These are phyloP conservation scores for Exaiptasia diaphana DNA, from an alignment of 64 coral and sea anemone genomes.

Conservation along the genomic window DNA sequence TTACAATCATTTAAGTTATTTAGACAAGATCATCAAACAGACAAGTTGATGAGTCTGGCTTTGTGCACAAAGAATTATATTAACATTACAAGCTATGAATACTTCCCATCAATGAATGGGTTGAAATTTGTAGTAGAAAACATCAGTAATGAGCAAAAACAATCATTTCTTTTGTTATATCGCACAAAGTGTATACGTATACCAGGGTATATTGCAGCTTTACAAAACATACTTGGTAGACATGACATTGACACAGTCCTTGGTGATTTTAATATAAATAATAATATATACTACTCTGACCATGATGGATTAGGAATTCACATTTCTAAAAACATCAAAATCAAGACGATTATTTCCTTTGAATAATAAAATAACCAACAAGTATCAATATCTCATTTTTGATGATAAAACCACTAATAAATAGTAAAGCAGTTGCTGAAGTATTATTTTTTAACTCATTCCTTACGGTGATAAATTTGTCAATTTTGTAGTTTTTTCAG, in stretches of 20 bases:
- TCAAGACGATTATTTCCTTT: too few relatives aligned
- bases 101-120: constrained; percentile 39
- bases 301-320: too few relatives aligned
- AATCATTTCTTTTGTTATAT: constrained; percentile 42
- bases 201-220: constrained; percentile 1
- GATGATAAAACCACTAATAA: too few relatives aligned
- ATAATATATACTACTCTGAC: neutral
- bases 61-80: constrained; percentile 19
- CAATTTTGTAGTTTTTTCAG: too few relatives aligned
- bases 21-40: constrained; percentile 48
- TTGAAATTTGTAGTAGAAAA: constrained; percentile 17
- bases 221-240: neutral
- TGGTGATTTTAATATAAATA: constrained; percentile 35
- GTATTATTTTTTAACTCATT: too few relatives aligned
- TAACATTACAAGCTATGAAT: constrained; percentile 23
- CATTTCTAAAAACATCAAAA: too few relatives aligned
- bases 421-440: too few relatives aligned
- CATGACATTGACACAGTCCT: neutral
- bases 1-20: constrained; percentile 9
- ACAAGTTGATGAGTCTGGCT: constrained; percentile 33
- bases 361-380: too few relatives aligned
- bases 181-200: constrained; percentile 41
- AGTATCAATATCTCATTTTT: too few relatives aligned
- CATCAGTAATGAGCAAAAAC: neutral
- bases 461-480: too few relatives aligned